Base-by-base conservation (phyloP, 2,113 vertebrate genomes). In the Sinosuthora webbiana region DNA sequence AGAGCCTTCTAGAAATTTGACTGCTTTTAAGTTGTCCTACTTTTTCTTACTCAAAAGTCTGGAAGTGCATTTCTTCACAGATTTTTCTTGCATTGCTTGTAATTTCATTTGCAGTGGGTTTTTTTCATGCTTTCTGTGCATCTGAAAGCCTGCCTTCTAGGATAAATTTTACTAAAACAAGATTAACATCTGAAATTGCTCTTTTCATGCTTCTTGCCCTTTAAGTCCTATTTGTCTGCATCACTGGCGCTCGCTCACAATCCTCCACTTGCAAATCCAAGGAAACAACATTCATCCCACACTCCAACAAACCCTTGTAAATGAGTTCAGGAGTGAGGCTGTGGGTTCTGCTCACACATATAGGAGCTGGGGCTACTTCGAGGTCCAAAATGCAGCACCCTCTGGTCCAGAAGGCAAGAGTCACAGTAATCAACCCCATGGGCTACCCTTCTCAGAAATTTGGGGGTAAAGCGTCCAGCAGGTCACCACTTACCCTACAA, bases 331-430 rank as follows among this genome's bases (percentile, higher is more conserved):
- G 25, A 68, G 39, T 0, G 2, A 28, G 56, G 41, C 41, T 4
- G 2, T 1, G 6, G 45, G 17, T 27, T 33, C 60, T 83, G 10
- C 37, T 83, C 28, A 31, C 24, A 33, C 22, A 28, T 2, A 2
- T 11, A 37, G 39, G 25, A 80, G 28, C 37, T 35, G 73, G n/a
- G 35, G 45, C 17, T 77, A 9, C 70, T 77, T 33, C 35, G 12
- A 28, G 25, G 16, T 55, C 77, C 0, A 0, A 57, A 67, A 33
- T 0, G 1, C 45, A 42, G 10, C n/a, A 53, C 15, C 22, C 33
- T 69, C n/a, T 83, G 25, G 35, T 37, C 35, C 65, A 21, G 63
- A 35, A 63, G 44, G 35, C 1, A 11, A 45, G 15, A 80, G 25
- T 13, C 17, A 33, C 1, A 0, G 13, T 5, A 8, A 23, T 23